Evolutionary conservation across 1,140 invertebrate species (phyloP).

Genomic region (Acromyrmex echinatior): DNA sequence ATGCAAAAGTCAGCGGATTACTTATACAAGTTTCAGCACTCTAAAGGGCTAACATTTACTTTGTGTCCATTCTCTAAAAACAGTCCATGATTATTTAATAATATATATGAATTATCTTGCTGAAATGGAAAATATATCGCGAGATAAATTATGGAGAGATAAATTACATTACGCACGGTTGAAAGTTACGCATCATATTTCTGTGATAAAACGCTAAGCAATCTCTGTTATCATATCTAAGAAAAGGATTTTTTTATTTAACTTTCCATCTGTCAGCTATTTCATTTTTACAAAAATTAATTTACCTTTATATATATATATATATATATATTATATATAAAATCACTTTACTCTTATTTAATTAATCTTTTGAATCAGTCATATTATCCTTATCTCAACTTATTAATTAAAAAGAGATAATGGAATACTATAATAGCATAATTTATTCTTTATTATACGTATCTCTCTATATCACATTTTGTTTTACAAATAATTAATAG

Average conservation of each 20-base stretch:
- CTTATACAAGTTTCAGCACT: conserved; percentile 43
- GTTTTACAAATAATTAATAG: not conserved
- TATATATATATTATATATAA: too few species aligned
- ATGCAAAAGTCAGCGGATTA: conserved; percentile 21
- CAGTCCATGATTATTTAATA: conserved; percentile 2
- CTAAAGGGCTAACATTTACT: not conserved
- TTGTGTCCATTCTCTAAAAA: not conserved
- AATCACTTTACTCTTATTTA: not conserved
- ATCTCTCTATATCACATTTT: conserved; percentile 38
- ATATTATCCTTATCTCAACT: conserved; percentile 14
- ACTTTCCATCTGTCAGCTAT: not conserved
- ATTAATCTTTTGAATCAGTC: not conserved
- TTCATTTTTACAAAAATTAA: conserved; percentile 32
- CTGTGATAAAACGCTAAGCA: conserved; percentile 15
- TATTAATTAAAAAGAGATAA: conserved; percentile 39
- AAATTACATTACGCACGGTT: not conserved
- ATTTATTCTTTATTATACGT: not conserved
- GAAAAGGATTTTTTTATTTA: not conserved
- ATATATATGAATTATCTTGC: conserved; percentile 6
- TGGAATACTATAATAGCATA: conserved; percentile 14
- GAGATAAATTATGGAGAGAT: not conserved
- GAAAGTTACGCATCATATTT: not conserved
- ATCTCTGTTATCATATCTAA: conserved; percentile 8
- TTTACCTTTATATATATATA: not conserved
- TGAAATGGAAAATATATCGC: conserved; percentile 28